Evolutionary conservation across 2,888 invertebrate genomes (phyloP), one percentile per base, ranked within the genome.

Genomic region (Cyrtodaria siliqua): DNA sequence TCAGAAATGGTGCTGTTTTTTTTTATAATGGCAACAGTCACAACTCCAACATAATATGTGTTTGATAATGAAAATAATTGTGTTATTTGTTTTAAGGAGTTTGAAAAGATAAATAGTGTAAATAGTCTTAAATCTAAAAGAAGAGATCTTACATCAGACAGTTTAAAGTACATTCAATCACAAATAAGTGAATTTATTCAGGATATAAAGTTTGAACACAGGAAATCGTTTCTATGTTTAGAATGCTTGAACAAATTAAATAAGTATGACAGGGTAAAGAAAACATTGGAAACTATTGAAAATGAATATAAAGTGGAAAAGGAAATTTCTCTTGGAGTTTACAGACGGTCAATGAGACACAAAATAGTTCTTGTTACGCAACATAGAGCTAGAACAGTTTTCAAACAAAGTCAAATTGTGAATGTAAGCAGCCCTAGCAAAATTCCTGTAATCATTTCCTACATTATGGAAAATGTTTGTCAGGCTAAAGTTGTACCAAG

Each of bases 241-340:
- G 44, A 59, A 44, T 59, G 59, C 44, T 42, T 47, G 1, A 59
- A 59, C 44, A 59, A 44, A 44, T 14, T 59, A 6, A 59, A 59
- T 27, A 59, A n/a, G 27, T 59, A 59, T 59, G 59, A 59, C 3
- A 8, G 20, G 44, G 27, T 44, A 6, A 59, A 59, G 44, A 44
- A 44, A 24, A 59, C 42, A 44, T 59, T 44, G 18, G 18, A 26
- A 23, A 26, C 24, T 47, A 27, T 8, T 26, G 44, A 59, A 47
- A 16, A 6, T 24, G 59, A 59, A 59, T n/a, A 26, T n/a, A 27
- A 59, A 23, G 26, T 27, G 26, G 59, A 59, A 59, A 59, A 59
- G n/a, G 47, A 59, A 18, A 44, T 2, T 9, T 27, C 44, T 44
- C 26, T 27, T 26, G 26, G 26, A 26, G 27, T 59, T 42, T 59